Base-by-base conservation (phyloP, 1,140 invertebrate species). In the Lepeophtheirus salmonis region DNA sequence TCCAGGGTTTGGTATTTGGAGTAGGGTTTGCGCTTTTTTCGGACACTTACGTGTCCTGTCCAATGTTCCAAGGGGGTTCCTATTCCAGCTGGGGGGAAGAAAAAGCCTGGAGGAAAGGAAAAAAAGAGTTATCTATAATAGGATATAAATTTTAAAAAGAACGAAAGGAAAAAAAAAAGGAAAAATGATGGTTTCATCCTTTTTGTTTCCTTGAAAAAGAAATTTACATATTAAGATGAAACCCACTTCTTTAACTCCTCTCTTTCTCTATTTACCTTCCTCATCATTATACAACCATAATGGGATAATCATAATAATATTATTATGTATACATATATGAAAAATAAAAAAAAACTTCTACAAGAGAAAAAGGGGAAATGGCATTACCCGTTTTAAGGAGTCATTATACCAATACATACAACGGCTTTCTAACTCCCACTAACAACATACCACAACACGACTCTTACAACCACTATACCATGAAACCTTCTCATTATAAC, bases 1-100 rank as follows among this genome's bases (percentile, higher is more conserved):
- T 96, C 91, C 66, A 95, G 76, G 0, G 89, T 95, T 70, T 96
- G 91, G 74, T 84, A 91, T 73, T 95, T 95, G 16, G 88, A 91
- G 72, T 96, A 95, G 0, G 90, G 91, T 73, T 95, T 94, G 71
- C 91, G 84, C 77, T 95, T 95, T 80, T 95, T 95, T 66, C 90
- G 79, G 56, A 89, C 86, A 41, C 87, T 87, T 67, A 86, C 83
- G 70, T 89, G 86, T 1, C 86, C 86, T 26, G 88, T 87, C 89
- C 89, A 92, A 21, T 60, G 57, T 68, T 92, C 89, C 66, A 90
- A 70, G 0, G 86, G 81, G 70, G 87, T 89, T 77, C 78, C 58
- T 82, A 80, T 23, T 80, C 80, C 69, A 82, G 79, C 30, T 80
- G 78, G 63, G 75, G 70, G 67, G 79, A 67, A 6, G 79, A 76